Conservation (phyloP, 2,113 vertebrate species). For the Catharus minimus region DNA sequence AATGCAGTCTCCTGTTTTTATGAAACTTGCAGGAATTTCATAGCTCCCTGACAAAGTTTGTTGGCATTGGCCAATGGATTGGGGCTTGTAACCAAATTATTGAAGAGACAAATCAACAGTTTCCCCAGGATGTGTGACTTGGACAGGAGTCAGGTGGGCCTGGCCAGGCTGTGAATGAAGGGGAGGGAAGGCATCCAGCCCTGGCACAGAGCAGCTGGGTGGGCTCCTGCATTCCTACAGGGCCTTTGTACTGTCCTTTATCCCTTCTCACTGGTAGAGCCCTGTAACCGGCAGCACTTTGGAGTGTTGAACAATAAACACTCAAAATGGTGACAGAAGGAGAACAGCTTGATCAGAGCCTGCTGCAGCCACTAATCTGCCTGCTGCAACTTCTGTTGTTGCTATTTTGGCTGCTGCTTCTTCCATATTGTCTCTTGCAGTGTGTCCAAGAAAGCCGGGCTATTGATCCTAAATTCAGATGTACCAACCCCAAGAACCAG, state of each 20-base stretch:
- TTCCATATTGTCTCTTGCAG: conserved; percentile 33
- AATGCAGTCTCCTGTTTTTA: neutral
- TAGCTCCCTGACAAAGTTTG: neutral
- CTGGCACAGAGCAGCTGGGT: rapidly evolving
- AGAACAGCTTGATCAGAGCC: conserved; percentile 68
- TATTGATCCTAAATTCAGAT: neutral
- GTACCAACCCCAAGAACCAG: neutral
- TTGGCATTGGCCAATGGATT: neutral
- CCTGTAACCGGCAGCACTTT: neutral
- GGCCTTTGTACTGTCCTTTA: conserved; percentile 25
- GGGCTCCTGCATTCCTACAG: neutral
- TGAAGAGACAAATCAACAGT: neutral
- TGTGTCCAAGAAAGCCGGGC: neutral
- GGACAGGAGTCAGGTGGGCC: neutral
- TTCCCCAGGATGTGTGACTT: conserved; percentile 19
- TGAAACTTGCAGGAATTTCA: neutral
- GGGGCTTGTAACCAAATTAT: neutral
- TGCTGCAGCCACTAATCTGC: conserved; percentile 62
- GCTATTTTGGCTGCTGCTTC: conserved; percentile 62
- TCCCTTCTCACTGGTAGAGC: neutral
- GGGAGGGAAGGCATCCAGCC: conserved; percentile 20
- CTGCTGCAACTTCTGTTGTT: conserved; percentile 57
- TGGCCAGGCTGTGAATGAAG: rapidly evolving
- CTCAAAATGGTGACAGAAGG: conserved; percentile 69
- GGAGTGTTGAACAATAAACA: conserved; percentile 23